Evolutionary conservation across 2,113 vertebrate species (phyloP), one percentile per base, ranked within the genome.

Genomic region (Agapornis roseicollis): DNA sequence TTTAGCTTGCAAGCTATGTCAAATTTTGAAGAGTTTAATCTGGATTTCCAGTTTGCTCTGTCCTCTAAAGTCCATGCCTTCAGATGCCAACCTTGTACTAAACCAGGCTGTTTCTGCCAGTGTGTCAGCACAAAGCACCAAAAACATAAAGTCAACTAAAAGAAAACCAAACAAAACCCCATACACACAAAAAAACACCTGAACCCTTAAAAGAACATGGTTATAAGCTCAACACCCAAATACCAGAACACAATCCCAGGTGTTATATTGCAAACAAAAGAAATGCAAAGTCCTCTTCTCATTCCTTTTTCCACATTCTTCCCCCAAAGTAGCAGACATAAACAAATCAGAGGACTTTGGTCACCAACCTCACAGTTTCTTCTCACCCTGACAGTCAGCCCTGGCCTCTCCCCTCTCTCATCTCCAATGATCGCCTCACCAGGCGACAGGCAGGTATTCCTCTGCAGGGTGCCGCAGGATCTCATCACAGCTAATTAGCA

Each of bases 241-340:
- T 1, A 13, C 0, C 4, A 28, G 10, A 19, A 65, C 7, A 19
- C 20, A 66, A 3, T 2, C 5, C 14, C n/a, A 41, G 27, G n/a
- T 4, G 53, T 42, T 33, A 0, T 1, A 17, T 1, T 4, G 39
- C 37, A 52, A 56, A 50, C 25, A 46, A 44, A 69, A 64, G n/a
- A 66, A 50, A 47, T 6, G 19, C 31, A 2, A 53, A 63, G 9
- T 24, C 23, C 63, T 71, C 37, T 35, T 33, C 42, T 29, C 4
- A 2, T 3, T 42, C 35, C 33, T 33, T 44, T 8, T 18, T 2
- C 61, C 29, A 25, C 2, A 0, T 7, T 37, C n/a, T 24, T 23
- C 4, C 58, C 50, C 13, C 74, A 11, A 44, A 33, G 6, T 4
- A 11, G 53, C 8, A 28, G 61, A 5, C 0, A 35, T 2, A 22